phyloP scores from a whole-genome alignment of 2,113 vertebrate species.

The Phaethon lepturus region DNA sequence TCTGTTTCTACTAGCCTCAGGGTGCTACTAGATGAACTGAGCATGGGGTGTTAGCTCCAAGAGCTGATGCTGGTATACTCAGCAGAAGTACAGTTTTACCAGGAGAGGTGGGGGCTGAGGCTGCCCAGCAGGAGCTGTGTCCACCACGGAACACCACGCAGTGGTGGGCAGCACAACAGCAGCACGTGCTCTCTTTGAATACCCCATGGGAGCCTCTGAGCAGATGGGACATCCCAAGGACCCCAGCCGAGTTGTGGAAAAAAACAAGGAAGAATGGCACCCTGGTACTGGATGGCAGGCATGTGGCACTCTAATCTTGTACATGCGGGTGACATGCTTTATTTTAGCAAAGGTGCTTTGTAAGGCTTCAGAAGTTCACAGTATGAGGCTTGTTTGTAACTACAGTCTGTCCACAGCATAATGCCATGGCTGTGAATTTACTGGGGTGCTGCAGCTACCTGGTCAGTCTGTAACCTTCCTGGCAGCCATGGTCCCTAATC shows the following conservation, averaged over 20 bases:
- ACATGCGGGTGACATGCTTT: too few relatives aligned
- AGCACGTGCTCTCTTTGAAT: background rate
- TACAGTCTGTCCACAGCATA: background rate
- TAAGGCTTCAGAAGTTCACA: background rate
- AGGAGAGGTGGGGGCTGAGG: background rate
- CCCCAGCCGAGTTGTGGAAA: background rate
- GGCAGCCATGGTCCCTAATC: background rate
- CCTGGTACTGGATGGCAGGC: background rate
- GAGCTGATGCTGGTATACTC: background rate
- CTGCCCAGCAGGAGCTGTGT: background rate
- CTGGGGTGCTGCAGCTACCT: background rate
- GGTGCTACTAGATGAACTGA: background rate
- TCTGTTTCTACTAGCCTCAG: background rate
- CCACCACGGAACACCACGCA: background rate
- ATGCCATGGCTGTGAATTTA: background rate
- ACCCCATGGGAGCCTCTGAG: background rate
- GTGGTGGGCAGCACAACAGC: background rate
- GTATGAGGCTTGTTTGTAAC: background rate
- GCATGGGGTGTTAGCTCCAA: background rate
- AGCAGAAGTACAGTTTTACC: background rate
- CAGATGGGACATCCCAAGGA: background rate
- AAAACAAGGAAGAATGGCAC: background rate
- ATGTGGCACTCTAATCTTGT: background rate
- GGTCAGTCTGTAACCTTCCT: background rate
- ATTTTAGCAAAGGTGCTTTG: background rate